Evolutionary conservation across 1,140 invertebrate genomes (phyloP).

Genomic region (Mya arenaria): DNA sequence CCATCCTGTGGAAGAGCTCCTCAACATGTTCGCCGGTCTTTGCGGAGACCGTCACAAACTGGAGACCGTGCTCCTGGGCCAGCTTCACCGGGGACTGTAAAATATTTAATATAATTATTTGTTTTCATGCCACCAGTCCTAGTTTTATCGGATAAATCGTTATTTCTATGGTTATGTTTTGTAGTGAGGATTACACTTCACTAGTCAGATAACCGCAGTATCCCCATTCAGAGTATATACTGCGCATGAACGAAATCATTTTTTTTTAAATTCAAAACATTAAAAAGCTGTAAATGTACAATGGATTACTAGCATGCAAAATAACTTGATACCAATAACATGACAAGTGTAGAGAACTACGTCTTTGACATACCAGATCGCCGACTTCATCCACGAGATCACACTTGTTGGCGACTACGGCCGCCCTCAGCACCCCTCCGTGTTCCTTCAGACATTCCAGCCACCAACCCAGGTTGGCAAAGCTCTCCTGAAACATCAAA

Average conservation of each 20-base stretch:
- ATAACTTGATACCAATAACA: not conserved
- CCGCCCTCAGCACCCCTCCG: not conserved
- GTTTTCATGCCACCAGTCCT: not conserved
- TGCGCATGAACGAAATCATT: not conserved
- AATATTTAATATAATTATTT: not conserved
- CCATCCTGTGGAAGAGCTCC: not conserved
- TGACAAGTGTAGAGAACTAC: not conserved
- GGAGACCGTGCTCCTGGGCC: not conserved
- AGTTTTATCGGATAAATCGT: not conserved
- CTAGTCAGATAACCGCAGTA: no score
- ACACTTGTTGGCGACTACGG: not conserved
- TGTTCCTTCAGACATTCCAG: not conserved
- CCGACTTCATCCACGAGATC: not conserved
- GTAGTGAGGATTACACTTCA: not conserved
- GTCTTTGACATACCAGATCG: not conserved
- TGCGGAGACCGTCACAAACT: not conserved
- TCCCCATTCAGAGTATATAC: no score
- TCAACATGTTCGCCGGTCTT: constrained; percentile 2
- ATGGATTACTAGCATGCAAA: not conserved
- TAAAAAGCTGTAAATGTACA: not conserved
- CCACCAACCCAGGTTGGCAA: not conserved
- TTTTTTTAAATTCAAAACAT: not conserved
- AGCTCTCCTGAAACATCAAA: not conserved
- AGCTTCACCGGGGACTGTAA: not conserved
- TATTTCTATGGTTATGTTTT: not conserved